Evolutionary conservation across 2,888 invertebrate species (phyloP).

Genomic region (Tillus elongatus): DNA sequence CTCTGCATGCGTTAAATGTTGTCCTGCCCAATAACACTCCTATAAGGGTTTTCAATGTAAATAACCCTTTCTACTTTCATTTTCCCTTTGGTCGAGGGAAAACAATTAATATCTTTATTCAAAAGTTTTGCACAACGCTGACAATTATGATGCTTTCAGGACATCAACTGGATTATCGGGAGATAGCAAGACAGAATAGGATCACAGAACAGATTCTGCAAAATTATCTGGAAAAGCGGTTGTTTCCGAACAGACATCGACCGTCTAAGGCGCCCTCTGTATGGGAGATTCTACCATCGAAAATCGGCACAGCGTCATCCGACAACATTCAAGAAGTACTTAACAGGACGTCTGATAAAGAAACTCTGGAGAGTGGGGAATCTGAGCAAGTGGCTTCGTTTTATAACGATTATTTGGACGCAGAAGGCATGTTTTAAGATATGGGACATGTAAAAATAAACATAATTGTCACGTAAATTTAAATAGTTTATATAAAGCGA

Average conservation of each 20-base stretch:
- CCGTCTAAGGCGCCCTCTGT: slow-evolving; percentile 50
- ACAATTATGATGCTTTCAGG: slow-evolving; percentile 31
- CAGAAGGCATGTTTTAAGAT: slow-evolving; percentile 27
- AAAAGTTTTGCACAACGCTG: too few relatives aligned
- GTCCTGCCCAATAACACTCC: too few relatives aligned
- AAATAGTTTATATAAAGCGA: too few relatives aligned
- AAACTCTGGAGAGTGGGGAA: slow-evolving; percentile 59
- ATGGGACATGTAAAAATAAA: too few relatives aligned
- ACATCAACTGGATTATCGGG: slow-evolving; percentile 43
- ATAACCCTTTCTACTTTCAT: too few relatives aligned
- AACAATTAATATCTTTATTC: too few relatives aligned
- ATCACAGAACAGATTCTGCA: slow-evolving; percentile 69
- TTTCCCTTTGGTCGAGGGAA: too few relatives aligned
- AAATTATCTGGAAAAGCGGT: slow-evolving; percentile 60
- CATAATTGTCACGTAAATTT: too few relatives aligned
- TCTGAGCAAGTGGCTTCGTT: slow-evolving; percentile 53
- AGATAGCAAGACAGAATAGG: slow-evolving; percentile 64
- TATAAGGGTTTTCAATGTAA: too few relatives aligned
- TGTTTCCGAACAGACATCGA: slow-evolving; percentile 49
- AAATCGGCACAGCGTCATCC: slow-evolving; percentile 29
- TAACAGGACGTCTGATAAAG: slow-evolving; percentile 28
- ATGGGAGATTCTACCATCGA: slow-evolving; percentile 56
- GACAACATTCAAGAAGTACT: slow-evolving; percentile 28
- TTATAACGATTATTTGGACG: slow-evolving; percentile 48
- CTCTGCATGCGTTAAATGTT: too few relatives aligned